Base-by-base conservation (phyloP, 2,888 invertebrate genomes). In the Protophormia terraenovae region DNA sequence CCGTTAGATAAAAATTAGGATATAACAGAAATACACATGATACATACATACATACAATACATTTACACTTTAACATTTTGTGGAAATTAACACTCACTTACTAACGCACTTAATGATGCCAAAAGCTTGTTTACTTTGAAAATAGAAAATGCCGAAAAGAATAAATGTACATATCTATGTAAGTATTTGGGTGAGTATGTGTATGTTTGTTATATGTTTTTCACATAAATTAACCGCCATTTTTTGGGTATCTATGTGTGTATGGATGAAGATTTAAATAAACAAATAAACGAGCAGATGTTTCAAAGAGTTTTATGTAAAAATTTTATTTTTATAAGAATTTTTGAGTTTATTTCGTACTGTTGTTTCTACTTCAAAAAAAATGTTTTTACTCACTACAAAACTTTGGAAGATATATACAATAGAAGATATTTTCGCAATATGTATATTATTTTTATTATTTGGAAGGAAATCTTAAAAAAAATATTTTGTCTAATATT, bases 31-130 rank as follows among this genome's bases (percentile, higher is more conserved):
- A 47, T 19, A 47, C 41, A 47, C 16, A 19, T 1, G 41, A 47
- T 14, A 19, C 41, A 47, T 19, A 24, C 41, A 41, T 58, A 27
- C 66, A 2, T 41, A 62, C n/a, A 41, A 58, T 10, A 14, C 14
- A 27, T 29, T 22, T 24, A 60, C 35, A 71, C 19, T 69, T 53
- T 35, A 76, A 67, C 66, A 67, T 41, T 32, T 22, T 62, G 1
- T 69, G 38, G 27, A 50, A 77, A 83, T 83, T 83, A 83, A 83
- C 83, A 77, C 32, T 66, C 66, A 60, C 76, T 77, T 60, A 38
- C 66, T 55, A 83, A 67, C 66, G 38, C 66, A 67, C 66, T 83
- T 83, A 83, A 24, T 50, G 66, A 72, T 72, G 77, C 67, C 41
- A 58, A 67, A 77, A 76, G 41, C 41, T 77, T 16, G 32, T 58